These are phyloP conservation scores for Atethmia centrago DNA, from an alignment of 2,888 invertebrate genomes.

Conservation along the genomic window DNA sequence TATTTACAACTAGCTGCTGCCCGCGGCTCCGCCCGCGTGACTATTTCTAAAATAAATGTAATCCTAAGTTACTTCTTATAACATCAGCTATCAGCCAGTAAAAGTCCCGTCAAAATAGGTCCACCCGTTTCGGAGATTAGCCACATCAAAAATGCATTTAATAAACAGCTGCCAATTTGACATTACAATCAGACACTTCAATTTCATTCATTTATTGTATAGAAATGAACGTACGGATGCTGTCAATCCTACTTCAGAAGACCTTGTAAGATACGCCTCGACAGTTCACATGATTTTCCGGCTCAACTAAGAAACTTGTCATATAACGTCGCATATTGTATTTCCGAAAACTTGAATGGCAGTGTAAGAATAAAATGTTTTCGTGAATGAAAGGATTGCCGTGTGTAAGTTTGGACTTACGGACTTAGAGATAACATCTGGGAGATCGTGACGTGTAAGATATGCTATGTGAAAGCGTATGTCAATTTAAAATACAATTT, in stretches of 20 bases:
- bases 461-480: background rate
- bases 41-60: no score
- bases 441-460: no score
- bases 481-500: no score
- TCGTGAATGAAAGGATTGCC: conserved; percentile 29
- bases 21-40: no score
- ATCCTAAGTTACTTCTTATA: no score
- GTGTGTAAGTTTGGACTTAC: conserved; percentile 1
- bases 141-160: no score
- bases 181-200: no score
- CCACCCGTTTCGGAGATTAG: no score
- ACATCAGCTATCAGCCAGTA: no score
- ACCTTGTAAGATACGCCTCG: conserved; percentile 2
- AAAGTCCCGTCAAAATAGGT: no score
- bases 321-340: background rate
- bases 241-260: conserved; percentile 2
- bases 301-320: background rate
- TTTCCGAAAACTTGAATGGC: background rate
- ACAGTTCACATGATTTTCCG: background rate
- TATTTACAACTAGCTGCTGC: background rate
- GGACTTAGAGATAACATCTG: conserved; percentile 16
- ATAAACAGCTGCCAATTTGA: no score
- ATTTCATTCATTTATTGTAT: no score
- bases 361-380: conserved; percentile 15
- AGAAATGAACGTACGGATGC: background rate